Evolutionary conservation across 2,888 invertebrate species (phyloP), one percentile per base, ranked within the genome.

Genomic region (Corythucha ciliata): DNA sequence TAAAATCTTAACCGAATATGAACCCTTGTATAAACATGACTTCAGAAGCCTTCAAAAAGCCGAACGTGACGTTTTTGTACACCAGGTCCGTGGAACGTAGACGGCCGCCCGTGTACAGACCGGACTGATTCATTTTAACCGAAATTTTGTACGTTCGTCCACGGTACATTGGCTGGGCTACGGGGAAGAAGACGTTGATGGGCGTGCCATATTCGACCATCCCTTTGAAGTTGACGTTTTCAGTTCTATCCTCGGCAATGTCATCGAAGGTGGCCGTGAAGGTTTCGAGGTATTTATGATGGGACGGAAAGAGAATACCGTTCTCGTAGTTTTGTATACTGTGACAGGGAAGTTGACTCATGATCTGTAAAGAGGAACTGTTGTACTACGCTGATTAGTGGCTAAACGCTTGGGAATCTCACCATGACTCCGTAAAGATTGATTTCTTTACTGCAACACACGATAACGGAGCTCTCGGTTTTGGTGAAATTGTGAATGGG

Each of bases 391-490:
- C 14, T 36, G 8, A n/a, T n/a, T n/a, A n/a, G n/a, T 14, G 16
- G 37, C 8, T 8, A 37, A 37, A 21, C 10, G 7, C 6, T 12
- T 26, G 6, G 27, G 14, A 25, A 14, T 45, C 39, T 52, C 18
- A 53, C 53, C 49, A 37, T 48, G 3, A 53, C 48, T 37, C 53
- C 53, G n/a, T 44, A 18, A 18, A 53, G 42, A 21, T 53, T 39
- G 25, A 53, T 42, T 24, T 53, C 53, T 36, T 48, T 42, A 29
- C 50, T 44, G 33, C 53, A 53, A 42, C 44, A 45, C 26, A 49
- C 42, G 25, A 42, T 24, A 24, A 47, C 22, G 8, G 41, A 29
- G 27, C 48, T 44, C 40, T 53, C 53, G 12, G 53, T 53, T 22
- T 32, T 29, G 7, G 36, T 21, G 18, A 52, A 39, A 39, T 52